Percentiles rank a stretch among this genome's conserved stretches.
phyloP scores from a whole-genome alignment of 2,113 vertebrate genomes.

The Lamprotornis superbus region DNA sequence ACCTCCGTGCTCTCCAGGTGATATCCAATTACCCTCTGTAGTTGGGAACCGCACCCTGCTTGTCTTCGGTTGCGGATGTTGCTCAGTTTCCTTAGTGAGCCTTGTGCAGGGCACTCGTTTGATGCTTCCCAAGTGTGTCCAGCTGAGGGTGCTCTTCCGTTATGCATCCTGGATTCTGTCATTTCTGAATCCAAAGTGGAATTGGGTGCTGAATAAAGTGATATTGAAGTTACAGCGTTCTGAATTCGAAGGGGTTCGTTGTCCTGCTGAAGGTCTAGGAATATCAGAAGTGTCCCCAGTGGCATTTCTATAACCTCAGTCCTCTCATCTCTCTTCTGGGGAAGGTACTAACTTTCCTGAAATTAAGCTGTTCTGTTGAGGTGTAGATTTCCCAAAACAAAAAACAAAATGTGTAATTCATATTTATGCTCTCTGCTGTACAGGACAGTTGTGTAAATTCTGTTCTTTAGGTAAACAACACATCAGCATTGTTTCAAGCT shows the following conservation, averaged over 20 bases:
- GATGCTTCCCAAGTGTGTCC: not conserved
- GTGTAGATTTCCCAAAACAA: not conserved
- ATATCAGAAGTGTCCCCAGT: not conserved
- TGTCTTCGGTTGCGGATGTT: fast-evolving
- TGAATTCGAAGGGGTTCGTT: not conserved
- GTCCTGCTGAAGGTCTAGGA: not conserved
- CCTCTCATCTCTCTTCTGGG: not conserved
- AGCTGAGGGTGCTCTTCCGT: constrained; percentile 40
- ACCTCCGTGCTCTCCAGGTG: not conserved
- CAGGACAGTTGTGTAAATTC: not conserved
- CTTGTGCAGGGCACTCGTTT: not conserved
- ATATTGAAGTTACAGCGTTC: not conserved
- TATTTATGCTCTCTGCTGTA: not conserved
- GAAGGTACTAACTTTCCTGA: not conserved
- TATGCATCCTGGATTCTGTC: not conserved
- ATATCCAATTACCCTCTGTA: not conserved
- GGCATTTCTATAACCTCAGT: not conserved
- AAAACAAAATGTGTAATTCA: not conserved
- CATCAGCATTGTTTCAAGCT: not conserved
- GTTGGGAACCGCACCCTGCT: not conserved
- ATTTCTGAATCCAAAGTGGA: not conserved
- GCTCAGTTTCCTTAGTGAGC: not conserved
- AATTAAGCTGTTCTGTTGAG: not conserved
- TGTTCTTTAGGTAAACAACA: not conserved
- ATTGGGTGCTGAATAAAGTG: not conserved